A percentile compares a stretch with the other conserved stretches of the same genome.
Conservation (phyloP, 2,797 vertebrate genomes). For the Phoxinus dragarum region DNA sequence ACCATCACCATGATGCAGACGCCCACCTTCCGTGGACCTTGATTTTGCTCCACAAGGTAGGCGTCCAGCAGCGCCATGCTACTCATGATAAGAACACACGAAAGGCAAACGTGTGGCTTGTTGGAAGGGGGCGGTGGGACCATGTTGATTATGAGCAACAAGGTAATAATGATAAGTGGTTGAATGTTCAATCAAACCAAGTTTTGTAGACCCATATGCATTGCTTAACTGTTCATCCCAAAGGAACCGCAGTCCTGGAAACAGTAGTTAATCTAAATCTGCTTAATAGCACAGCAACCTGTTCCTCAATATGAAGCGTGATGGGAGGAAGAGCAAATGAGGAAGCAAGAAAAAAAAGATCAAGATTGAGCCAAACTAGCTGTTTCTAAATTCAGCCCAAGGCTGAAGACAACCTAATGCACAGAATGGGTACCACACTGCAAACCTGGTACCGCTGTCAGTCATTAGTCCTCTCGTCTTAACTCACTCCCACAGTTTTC, state of each 20-base stretch:
- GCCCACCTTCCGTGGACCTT: constrained; percentile 81
- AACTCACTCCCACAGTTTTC: constrained; percentile 39
- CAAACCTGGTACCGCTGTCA: constrained; percentile 17
- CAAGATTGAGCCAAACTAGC: constrained; percentile 14
- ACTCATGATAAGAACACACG: constrained; percentile 79
- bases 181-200: constrained; percentile 3
- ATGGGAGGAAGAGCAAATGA: background rate
- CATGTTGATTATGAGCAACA: constrained; percentile 55
- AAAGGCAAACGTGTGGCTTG: constrained; percentile 74
- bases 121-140: constrained; percentile 69
- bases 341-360: constrained; percentile 15
- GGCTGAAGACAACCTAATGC: constrained; percentile 22
- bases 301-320: background rate
- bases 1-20: constrained; percentile 86
- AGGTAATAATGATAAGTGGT: background rate
- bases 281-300: constrained; percentile 7
- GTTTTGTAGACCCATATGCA: constrained; percentile 18
- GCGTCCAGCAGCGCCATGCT: constrained; percentile 82
- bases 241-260: background rate
- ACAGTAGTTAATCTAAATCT: constrained; percentile 17
- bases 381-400: constrained; percentile 15
- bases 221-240: constrained; percentile 19
- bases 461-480: constrained; percentile 8
- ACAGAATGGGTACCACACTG: background rate
- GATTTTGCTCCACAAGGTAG: constrained; percentile 85